These are phyloP conservation scores for Orbicella faveolata DNA, from an alignment of 64 coral and sea anemone genomes.

Conservation along the genomic window DNA sequence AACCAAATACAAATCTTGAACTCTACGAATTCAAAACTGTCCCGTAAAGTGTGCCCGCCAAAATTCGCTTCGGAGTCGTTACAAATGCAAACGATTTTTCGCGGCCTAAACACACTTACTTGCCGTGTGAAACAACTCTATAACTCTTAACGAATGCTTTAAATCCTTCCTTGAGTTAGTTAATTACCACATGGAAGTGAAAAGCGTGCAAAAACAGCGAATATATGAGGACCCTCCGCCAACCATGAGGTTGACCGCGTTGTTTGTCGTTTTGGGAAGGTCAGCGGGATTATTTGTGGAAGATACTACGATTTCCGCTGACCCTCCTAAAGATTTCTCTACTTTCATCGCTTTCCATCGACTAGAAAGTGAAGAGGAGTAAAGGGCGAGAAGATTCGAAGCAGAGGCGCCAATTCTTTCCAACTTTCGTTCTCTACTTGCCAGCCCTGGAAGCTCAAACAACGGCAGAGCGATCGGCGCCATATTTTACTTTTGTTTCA, in stretches of 20 bases:
- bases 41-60: conserved; percentile 6
- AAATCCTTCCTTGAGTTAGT: background rate
- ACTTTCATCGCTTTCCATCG: background rate
- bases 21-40: background rate
- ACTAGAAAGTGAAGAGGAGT: background rate
- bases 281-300: conserved; percentile 49
- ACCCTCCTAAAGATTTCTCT: conserved; percentile 23
- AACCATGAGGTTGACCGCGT: background rate
- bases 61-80: background rate
- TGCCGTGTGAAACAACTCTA: background rate
- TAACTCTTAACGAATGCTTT: background rate
- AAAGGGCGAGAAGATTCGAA: background rate
- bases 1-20: background rate
- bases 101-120: background rate
- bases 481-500: conserved; percentile 42
- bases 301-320: conserved; percentile 51
- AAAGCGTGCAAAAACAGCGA: background rate
- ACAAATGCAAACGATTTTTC: conserved; percentile 1
- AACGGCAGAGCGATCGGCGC: conserved; percentile 15
- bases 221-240: background rate
- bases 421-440: background rate
- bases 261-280: conserved; percentile 42
- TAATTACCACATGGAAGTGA: background rate
- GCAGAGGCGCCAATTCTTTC: background rate
- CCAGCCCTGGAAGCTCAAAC: background rate